Conservation (phyloP, 1,140 invertebrate species). For the Watersipora subatra region DNA sequence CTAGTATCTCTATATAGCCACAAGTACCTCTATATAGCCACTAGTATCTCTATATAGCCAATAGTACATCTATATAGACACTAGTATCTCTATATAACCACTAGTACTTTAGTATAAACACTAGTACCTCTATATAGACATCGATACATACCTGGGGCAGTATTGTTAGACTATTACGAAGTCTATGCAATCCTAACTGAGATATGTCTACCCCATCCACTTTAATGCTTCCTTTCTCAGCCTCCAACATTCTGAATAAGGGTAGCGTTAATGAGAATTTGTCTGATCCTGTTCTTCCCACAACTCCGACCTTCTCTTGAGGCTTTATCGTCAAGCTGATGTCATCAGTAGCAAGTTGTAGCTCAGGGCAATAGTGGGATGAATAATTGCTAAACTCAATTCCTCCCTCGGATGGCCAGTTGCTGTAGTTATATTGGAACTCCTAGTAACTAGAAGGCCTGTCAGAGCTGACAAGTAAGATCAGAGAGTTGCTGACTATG, state of each 20-base stretch:
- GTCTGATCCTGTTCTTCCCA: conserved; percentile 49
- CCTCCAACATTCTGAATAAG: conserved; percentile 46
- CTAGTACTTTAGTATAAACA: background rate
- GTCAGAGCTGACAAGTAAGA: no score
- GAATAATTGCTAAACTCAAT: conserved; percentile 59
- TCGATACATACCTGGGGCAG: conserved; percentile 67
- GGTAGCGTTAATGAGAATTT: conserved; percentile 46
- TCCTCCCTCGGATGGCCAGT: conserved; percentile 60
- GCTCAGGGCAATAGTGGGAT: conserved; percentile 22
- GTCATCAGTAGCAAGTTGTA: conserved; percentile 27
- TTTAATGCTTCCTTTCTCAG: conserved; percentile 62
- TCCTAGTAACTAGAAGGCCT: no score
- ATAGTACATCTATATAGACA: conserved; percentile 11
- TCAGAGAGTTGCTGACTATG: no score
- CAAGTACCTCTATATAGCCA: no score
- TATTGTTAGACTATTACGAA: conserved; percentile 59
- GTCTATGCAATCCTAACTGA: conserved; percentile 44
- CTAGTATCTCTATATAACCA: conserved; percentile 13
- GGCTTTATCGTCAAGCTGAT: conserved; percentile 20
- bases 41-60: conserved; percentile 12
- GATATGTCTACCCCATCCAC: conserved; percentile 67
- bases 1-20: conserved; percentile 14
- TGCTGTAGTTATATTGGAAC: conserved; percentile 16
- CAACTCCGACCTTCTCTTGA: no score
- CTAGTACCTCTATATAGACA: no score